Base-by-base conservation (phyloP, 2,797 vertebrate genomes). In the Decapterus maruadsi region DNA sequence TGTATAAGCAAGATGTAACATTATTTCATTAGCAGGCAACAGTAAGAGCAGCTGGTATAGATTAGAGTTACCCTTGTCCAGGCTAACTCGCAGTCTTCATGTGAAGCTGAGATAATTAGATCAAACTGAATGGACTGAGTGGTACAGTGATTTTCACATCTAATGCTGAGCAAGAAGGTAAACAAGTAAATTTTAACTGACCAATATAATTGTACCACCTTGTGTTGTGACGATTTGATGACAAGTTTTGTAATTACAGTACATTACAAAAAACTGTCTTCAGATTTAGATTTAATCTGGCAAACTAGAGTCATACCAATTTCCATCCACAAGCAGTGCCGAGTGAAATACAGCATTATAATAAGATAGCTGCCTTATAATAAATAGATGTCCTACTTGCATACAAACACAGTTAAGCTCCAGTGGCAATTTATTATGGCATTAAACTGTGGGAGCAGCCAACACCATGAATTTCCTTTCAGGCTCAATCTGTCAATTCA, bases 401-500 rank as follows among this genome's bases (percentile, higher is more conserved):
- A 79, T 66, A 54, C n/a, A 73, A 71, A 77, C 58, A 31, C 17
- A 61, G 43, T 88, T 77, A 43, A 70, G 77, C 75, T 88, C 83
- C 63, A 29, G 36, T 22, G 42, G 60, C 55, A 78, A 84, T 92
- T 73, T 81, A 81, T 79, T 67, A 74, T 50, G 2, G 48, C 59
- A 68, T 81, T 74, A 72, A 84, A 81, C 57, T 69, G 71, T 31
- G 19, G 38, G 38, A 68, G 53, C 61, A 57, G 80, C 43, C 72
- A 46, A 74, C 72, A 76, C 57, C 43, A 29, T 64, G 70, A 77
- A 86, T 81, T 80, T 86, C 42, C 64, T 81, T 72, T 84, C 71
- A 83, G 64, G 54, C 65, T 79, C 72, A 83, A 66, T 80, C 31
- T 82, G 75, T 86, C 85, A 89, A 48, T 83, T 74, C 50, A 2